Conservation (phyloP, 2,797 vertebrate genomes). For the Pelobates cultripes region DNA sequence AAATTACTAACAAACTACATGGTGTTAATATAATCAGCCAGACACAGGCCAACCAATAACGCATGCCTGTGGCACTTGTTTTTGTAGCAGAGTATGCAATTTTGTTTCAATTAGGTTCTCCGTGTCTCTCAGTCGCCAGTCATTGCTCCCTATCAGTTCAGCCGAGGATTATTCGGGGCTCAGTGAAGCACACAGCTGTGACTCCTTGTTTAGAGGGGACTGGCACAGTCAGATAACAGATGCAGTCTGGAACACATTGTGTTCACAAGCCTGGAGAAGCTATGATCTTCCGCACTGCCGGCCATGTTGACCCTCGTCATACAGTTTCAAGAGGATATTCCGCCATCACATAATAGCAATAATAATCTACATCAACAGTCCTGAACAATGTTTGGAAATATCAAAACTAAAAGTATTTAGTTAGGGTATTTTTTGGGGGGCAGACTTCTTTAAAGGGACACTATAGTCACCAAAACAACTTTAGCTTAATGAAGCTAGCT, state of each 20-base stretch:
- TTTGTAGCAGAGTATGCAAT: slow-evolving; percentile 36
- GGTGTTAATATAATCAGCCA: slow-evolving; percentile 42
- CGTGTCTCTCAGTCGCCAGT: slow-evolving; percentile 41
- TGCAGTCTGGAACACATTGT: slow-evolving; percentile 46
- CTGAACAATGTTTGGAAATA: too few species aligned
- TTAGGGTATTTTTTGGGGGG: too few species aligned
- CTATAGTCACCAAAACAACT: too few species aligned
- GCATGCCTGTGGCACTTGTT: slow-evolving; percentile 31
- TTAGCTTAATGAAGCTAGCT: too few species aligned
- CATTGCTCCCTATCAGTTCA: slow-evolving; percentile 37
- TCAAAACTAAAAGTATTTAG: too few species aligned
- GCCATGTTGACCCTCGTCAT: slow-evolving; percentile 4
- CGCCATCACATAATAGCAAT: not conserved
- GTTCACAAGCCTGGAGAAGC: slow-evolving; percentile 24
- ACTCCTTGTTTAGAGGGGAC: slow-evolving; percentile 46
- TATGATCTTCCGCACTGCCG: slow-evolving; percentile 14
- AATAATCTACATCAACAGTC: too few species aligned
- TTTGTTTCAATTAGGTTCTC: slow-evolving; percentile 45
- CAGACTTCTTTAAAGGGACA: too few species aligned
- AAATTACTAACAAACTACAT: slow-evolving; percentile 17
- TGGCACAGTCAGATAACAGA: slow-evolving; percentile 48
- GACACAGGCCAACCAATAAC: slow-evolving; percentile 35
- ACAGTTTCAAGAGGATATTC: not conserved
- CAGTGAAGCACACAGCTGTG: slow-evolving; percentile 50
- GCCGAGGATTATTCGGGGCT: slow-evolving; percentile 36